Percentiles rank a stretch among this genome's conserved stretches.
phyloP scores from a whole-genome alignment of 2,797 vertebrate genomes.

The Iguana delicatissima region DNA sequence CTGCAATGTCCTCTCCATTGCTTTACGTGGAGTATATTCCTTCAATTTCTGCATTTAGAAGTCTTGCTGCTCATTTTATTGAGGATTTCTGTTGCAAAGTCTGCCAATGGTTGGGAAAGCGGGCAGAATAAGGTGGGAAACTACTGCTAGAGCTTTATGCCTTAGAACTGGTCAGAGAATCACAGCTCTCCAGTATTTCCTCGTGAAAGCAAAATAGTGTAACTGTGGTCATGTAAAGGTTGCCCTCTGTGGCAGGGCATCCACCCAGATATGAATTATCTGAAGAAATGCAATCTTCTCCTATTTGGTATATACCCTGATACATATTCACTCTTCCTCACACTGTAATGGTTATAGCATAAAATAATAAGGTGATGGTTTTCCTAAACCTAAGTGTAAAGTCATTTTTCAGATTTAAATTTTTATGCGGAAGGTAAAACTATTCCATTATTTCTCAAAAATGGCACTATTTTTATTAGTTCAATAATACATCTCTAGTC shows the following conservation, averaged over 20 bases:
- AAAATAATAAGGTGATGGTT: constrained; percentile 43
- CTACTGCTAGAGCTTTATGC: neutral
- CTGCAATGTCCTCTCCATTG: too few relatives aligned
- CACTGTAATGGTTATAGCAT: neutral
- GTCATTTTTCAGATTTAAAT: constrained; percentile 49
- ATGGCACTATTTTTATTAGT: constrained; percentile 60
- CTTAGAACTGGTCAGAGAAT: neutral
- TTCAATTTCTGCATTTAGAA: too few relatives aligned
- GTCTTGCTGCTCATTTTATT: neutral
- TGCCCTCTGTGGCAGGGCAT: neutral
- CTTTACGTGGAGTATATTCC: too few relatives aligned
- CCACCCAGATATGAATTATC: neutral
- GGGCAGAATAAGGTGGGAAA: neutral
- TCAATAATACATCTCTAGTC: constrained; percentile 54
- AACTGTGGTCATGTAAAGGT: neutral
- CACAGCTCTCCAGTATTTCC: neutral
- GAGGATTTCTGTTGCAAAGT: neutral
- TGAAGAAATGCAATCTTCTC: neutral
- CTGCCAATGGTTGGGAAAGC: neutral
- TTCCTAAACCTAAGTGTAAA: constrained; percentile 43
- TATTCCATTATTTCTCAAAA: constrained; percentile 56
- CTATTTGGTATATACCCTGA: neutral
- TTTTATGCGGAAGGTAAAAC: constrained; percentile 53
- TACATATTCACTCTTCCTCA: neutral
- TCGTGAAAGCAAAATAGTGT: neutral